These are phyloP conservation scores for Manis pentadactyla DNA, from an alignment of 2,797 vertebrate genomes.

Conservation along the genomic window DNA sequence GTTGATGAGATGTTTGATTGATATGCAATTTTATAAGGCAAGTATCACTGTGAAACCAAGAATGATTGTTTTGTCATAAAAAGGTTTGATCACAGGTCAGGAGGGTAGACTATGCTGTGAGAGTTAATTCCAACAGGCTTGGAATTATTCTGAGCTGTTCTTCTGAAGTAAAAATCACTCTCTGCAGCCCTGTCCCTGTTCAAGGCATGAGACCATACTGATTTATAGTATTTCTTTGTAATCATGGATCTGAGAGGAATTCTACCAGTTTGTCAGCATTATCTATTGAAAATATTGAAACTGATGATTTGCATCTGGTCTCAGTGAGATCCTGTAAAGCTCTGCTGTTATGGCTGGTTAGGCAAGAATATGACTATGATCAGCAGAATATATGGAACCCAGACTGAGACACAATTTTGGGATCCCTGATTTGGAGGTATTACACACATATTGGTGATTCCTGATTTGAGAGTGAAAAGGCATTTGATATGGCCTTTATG, in stretches of 20 bases:
- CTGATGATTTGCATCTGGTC: not conserved
- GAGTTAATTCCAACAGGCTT: not conserved
- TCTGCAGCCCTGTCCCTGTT: not conserved
- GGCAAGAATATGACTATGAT: not conserved
- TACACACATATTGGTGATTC: not conserved
- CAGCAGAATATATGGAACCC: not conserved
- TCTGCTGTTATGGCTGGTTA: not conserved
- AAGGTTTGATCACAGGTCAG: not conserved
- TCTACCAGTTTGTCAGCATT: not conserved
- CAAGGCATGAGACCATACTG: not conserved
- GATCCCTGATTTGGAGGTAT: not conserved
- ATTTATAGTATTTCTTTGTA: not conserved
- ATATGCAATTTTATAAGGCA: not conserved
- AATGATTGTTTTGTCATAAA: not conserved
- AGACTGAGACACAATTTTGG: not conserved
- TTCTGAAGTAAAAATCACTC: not conserved
- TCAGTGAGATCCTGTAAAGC: not conserved
- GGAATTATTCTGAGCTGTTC: not conserved
- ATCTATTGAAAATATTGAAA: not conserved
- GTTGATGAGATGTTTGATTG: not conserved
- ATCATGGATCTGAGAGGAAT: not conserved
- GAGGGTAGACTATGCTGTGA: not conserved
- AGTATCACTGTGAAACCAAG: not conserved
- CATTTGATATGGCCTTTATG: not conserved
- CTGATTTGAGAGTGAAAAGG: not conserved